phyloP scores from a whole-genome alignment of 2,113 vertebrate genomes.

The Vombatus ursinus region DNA sequence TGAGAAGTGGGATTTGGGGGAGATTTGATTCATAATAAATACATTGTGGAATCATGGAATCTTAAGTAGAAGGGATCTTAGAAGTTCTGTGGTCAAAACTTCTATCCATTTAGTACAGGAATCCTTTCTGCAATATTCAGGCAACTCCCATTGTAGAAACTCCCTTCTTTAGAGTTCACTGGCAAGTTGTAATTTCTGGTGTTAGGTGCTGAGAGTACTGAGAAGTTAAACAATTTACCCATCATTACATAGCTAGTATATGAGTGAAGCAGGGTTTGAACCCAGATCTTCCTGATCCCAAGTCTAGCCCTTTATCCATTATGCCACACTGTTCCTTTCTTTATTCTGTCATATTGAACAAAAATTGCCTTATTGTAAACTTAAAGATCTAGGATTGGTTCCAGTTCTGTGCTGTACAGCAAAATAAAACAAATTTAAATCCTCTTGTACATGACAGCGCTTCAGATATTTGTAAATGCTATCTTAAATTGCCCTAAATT shows the following conservation, averaged over 20 bases:
- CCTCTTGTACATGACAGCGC: background rate
- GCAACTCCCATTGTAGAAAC: background rate
- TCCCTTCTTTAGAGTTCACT: background rate
- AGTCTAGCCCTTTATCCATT: background rate
- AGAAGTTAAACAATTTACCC: slow-evolving; percentile 37
- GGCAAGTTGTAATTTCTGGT: background rate
- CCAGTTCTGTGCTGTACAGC: background rate
- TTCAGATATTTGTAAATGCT: background rate
- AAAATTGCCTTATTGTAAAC: background rate
- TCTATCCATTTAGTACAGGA: background rate
- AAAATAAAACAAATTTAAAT: background rate
- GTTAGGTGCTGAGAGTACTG: background rate
- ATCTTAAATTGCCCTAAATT: background rate
- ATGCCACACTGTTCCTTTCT: background rate
- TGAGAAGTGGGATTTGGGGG: background rate
- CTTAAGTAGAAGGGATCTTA: background rate
- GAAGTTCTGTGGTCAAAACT: background rate
- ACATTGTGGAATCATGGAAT: background rate
- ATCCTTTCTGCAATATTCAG: background rate
- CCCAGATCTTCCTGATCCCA: background rate
- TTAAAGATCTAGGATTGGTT: background rate
- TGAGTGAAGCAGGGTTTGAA: background rate
- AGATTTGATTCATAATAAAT: background rate
- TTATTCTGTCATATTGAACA: background rate
- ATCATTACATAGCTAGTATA: background rate